Evolutionary conservation across 2,113 vertebrate species (phyloP).

Genomic region (Perca fluviatilis): DNA sequence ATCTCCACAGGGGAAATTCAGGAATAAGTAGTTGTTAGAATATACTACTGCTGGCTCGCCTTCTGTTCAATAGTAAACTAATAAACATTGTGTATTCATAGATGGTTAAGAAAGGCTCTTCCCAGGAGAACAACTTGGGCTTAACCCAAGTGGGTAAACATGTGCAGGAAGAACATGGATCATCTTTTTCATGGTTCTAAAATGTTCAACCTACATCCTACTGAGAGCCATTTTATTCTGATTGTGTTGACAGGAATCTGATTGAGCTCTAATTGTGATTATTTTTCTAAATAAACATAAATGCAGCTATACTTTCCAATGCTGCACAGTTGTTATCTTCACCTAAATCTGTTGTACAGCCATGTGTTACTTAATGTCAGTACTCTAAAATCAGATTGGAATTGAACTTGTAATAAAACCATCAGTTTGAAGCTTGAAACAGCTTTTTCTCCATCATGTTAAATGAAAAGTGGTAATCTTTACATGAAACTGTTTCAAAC

Average conservation of each 20-base stretch:
- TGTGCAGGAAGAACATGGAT: not conserved
- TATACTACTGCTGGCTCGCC: not conserved
- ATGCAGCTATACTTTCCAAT: not conserved
- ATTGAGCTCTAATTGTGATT: not conserved
- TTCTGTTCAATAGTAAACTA: not conserved
- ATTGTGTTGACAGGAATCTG: not conserved
- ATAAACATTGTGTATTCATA: not conserved
- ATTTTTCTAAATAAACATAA: not conserved
- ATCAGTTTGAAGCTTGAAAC: not conserved
- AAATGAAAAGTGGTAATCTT: slow-evolving; percentile 22
- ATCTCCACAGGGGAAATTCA: not conserved
- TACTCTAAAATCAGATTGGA: not conserved
- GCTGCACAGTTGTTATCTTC: not conserved
- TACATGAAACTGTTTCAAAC: slow-evolving; percentile 17
- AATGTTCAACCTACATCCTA: not conserved
- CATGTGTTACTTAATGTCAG: not conserved
- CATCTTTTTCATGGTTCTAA: not conserved
- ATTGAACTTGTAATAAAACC: not conserved
- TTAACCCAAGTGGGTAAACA: slow-evolving; percentile 3
- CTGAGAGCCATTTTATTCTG: not conserved
- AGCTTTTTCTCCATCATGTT: slow-evolving; percentile 15
- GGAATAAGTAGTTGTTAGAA: not conserved
- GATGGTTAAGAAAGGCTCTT: not conserved
- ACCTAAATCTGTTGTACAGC: not conserved
- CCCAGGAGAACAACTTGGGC: not conserved